phyloP scores from a whole-genome alignment of 2,888 invertebrate genomes.

The Cheiracanthium punctorium region DNA sequence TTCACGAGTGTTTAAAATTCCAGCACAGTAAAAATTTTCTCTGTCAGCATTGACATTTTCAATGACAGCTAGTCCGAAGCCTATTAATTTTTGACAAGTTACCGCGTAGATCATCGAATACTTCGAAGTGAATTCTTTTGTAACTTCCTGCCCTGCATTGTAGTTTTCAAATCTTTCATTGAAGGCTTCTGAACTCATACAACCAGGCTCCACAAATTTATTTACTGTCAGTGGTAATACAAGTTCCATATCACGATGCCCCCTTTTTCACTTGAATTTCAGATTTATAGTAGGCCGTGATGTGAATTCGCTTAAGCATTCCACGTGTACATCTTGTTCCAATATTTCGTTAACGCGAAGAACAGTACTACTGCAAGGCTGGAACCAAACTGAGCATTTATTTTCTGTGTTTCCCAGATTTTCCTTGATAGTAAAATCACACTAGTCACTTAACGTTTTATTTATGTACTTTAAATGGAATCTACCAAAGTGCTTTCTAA shows the following conservation, averaged over 20 bases:
- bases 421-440: not conserved
- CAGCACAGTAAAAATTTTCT: not conserved
- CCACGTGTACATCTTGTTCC: slow-evolving; percentile 20
- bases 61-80: slow-evolving; percentile 16
- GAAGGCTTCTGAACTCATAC: slow-evolving; percentile 15
- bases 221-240: slow-evolving; percentile 45
- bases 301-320: slow-evolving; percentile 33
- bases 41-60: not conserved
- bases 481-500: not conserved
- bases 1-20: not conserved
- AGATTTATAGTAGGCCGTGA: slow-evolving; percentile 10
- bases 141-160: not conserved
- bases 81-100: slow-evolving; percentile 6
- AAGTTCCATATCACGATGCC: not conserved
- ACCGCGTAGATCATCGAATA: slow-evolving; percentile 10
- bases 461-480: slow-evolving; percentile 31
- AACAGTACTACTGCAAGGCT: not conserved
- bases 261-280: not conserved
- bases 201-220: slow-evolving; percentile 39
- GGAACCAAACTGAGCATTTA: not conserved
- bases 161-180: slow-evolving; percentile 2
- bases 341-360: not conserved
- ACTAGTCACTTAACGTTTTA: not conserved
- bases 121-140: slow-evolving; percentile 16
- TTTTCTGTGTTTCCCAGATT: not conserved